A percentile compares a stretch with the other conserved stretches of the same genome.
Evolutionary conservation across 1,140 invertebrate genomes (phyloP).

Genomic region (Bombus waltoni): DNA sequence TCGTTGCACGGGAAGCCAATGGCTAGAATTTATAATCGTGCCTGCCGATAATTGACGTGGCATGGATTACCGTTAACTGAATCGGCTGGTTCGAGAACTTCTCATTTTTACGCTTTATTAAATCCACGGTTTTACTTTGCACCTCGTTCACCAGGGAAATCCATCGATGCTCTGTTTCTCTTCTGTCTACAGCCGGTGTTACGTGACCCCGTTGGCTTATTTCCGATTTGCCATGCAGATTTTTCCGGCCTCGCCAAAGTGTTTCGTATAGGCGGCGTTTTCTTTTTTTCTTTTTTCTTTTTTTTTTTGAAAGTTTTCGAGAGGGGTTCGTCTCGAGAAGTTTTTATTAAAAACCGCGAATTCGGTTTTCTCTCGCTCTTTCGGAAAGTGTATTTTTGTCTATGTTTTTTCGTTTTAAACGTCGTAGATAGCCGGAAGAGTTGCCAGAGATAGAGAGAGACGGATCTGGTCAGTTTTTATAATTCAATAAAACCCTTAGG

Average conservation of each 20-base stretch:
- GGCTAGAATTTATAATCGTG: conserved; percentile 60
- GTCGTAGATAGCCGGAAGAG: too few species aligned
- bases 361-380: too few species aligned
- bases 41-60: conserved; percentile 65
- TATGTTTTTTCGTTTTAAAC: too few species aligned
- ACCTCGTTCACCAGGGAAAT: conserved; percentile 8
- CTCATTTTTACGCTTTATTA: conserved; percentile 64
- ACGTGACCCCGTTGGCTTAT: background rate
- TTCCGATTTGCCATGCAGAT: background rate
- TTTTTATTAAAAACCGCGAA: background rate
- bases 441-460: background rate
- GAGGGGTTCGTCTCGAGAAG: background rate
- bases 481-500: conserved; percentile 28
- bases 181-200: background rate
- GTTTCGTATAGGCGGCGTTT: background rate
- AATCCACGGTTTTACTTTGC: conserved; percentile 43
- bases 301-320: background rate
- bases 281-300: too few species aligned
- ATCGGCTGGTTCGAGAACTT: conserved; percentile 37
- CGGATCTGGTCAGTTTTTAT: background rate
- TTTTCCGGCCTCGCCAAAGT: background rate
- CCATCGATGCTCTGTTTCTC: background rate
- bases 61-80: conserved; percentile 55
- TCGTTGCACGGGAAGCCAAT: conserved; percentile 44
- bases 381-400: too few species aligned